A percentile compares a stretch with the other conserved stretches of the same genome.
phyloP scores from a whole-genome alignment of 2,888 invertebrate genomes.

The Zygogramma bicolorata region DNA sequence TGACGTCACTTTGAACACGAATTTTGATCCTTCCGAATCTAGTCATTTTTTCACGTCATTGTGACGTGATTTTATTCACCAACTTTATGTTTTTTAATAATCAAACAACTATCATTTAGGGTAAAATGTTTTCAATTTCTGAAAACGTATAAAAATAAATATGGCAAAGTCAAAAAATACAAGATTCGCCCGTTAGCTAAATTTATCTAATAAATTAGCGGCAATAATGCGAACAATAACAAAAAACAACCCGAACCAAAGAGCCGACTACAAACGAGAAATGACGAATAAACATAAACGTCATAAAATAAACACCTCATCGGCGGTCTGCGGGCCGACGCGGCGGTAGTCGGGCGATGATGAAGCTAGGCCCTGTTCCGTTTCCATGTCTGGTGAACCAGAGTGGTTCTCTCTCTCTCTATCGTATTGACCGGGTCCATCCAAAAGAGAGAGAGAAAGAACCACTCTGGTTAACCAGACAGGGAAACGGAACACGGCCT shows the following conservation, averaged over 20 bases:
- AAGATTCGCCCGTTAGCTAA: constrained; percentile 11
- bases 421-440: too few relatives aligned
- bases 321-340: neutral
- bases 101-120: constrained; percentile 5
- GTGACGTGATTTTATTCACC: constrained; percentile 11
- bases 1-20: constrained; percentile 10
- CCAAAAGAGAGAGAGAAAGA: too few relatives aligned
- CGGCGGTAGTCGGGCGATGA: constrained; percentile 8
- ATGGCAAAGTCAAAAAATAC: constrained; percentile 9
- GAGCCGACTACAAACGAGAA: constrained; percentile 7
- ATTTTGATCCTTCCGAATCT: constrained; percentile 8
- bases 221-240: constrained; percentile 11
- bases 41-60: constrained; percentile 13
- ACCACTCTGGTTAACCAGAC: too few relatives aligned
- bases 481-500: too few relatives aligned
- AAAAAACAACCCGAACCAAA: constrained; percentile 12
- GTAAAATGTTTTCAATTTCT: constrained; percentile 7
- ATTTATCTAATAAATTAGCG: neutral
- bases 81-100: constrained; percentile 10
- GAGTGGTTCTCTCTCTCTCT: too few relatives aligned
- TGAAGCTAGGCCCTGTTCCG: too few relatives aligned
- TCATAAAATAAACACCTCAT: constrained; percentile 8
- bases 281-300: constrained; percentile 10
- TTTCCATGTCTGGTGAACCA: too few relatives aligned
- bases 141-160: constrained; percentile 12